phyloP scores from a whole-genome alignment of 2,113 vertebrate species.

The Vimba vimba region DNA sequence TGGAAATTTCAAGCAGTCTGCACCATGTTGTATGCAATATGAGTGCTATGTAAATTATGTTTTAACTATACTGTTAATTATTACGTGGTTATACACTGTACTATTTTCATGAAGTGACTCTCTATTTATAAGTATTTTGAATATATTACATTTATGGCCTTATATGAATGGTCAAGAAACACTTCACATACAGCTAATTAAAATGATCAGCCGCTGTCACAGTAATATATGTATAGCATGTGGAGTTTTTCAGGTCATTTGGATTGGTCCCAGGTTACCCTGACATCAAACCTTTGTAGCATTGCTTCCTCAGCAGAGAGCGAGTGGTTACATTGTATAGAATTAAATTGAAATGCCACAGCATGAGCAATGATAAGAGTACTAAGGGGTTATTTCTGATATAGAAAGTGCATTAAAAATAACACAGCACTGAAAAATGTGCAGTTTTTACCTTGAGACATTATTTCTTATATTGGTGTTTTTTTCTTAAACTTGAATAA shows the following conservation, averaged over 20 bases:
- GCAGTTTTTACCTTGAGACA: no score
- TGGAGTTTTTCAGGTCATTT: background rate
- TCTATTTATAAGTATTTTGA: background rate
- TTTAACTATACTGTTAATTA: background rate
- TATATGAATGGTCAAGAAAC: background rate
- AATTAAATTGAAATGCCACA: background rate
- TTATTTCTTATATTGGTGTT: no score
- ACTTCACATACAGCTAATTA: background rate
- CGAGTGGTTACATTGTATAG: background rate
- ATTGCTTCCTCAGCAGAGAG: background rate
- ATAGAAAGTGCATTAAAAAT: background rate
- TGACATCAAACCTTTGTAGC: slow-evolving; percentile 11
- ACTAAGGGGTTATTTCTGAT: background rate
- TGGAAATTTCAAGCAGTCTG: no score
- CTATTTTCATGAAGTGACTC: background rate
- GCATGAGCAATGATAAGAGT: background rate
- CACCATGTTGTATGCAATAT: background rate
- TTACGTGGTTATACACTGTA: background rate
- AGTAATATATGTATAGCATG: background rate
- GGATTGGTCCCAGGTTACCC: background rate
- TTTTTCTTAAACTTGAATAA: background rate
- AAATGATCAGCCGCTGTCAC: background rate
- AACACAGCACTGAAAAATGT: background rate
- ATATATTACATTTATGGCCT: background rate
- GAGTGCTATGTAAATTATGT: background rate